Percentiles rank a stretch among this genome's conserved stretches.
phyloP scores from a whole-genome alignment of 2,113 vertebrate genomes.

The Otus sunia region DNA sequence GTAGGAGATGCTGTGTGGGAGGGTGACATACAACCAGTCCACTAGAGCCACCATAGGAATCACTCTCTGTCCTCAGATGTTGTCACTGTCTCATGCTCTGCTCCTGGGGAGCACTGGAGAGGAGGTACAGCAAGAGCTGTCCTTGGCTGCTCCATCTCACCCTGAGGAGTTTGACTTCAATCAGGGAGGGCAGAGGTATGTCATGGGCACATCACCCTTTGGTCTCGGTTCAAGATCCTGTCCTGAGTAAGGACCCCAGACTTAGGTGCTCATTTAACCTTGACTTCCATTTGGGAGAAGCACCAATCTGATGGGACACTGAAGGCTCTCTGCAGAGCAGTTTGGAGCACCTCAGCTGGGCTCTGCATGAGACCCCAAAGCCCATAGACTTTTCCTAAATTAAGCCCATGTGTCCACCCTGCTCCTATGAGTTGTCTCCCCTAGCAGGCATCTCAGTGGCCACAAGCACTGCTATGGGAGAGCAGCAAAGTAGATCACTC shows the following conservation, averaged over 20 bases:
- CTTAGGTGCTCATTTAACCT: not conserved
- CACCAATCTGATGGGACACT: not conserved
- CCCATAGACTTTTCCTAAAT: not conserved
- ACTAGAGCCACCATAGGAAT: not conserved
- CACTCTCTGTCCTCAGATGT: not conserved
- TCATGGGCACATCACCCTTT: not conserved
- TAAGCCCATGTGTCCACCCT: not conserved
- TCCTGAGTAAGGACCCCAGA: not conserved
- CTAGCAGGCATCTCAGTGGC: not conserved
- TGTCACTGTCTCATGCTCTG: not conserved
- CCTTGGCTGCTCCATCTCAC: not conserved
- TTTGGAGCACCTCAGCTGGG: not conserved
- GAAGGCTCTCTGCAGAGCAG: not conserved
- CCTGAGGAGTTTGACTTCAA: not conserved
- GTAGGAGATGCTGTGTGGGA: not conserved
- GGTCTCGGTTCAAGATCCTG: not conserved
- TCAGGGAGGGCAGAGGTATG: not conserved
- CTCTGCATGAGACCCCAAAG: not conserved
- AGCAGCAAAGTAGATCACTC: not conserved
- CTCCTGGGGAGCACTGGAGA: not conserved
- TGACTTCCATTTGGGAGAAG: not conserved
- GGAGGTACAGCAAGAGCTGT: not conserved
- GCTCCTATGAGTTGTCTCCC: not conserved
- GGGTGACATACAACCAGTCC: not conserved
- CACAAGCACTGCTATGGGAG: not conserved